A percentile compares a stretch with the other conserved stretches of the same genome.
phyloP scores from a whole-genome alignment of 2,797 vertebrate genomes.

The Sebastes matsubarae region DNA sequence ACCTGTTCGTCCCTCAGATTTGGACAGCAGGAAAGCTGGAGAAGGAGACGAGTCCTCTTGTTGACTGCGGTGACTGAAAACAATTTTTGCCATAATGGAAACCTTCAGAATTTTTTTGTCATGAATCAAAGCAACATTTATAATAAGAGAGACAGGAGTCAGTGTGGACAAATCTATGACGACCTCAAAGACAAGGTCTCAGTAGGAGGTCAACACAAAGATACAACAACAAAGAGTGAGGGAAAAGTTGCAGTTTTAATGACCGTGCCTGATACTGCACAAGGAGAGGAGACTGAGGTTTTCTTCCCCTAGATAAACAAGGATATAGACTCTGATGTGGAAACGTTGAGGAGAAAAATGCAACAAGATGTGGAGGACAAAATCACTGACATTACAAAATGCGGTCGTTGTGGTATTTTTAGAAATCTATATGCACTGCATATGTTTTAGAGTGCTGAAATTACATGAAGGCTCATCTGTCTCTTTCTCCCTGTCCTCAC shows the following conservation, averaged over 20 bases:
- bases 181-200: slow-evolving; percentile 12
- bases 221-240: neutral
- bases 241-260: slow-evolving; percentile 15
- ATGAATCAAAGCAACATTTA: slow-evolving; percentile 16
- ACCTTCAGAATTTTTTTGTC: neutral
- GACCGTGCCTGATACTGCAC: neutral
- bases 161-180: neutral
- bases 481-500: slow-evolving; percentile 34
- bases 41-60: neutral
- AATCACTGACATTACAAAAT: slow-evolving; percentile 13
- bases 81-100: slow-evolving; percentile 7
- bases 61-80: slow-evolving; percentile 22
- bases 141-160: neutral
- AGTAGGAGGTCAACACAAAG: slow-evolving; percentile 7
- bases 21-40: slow-evolving; percentile 7
- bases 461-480: slow-evolving; percentile 4
- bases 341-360: neutral
- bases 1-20: slow-evolving; percentile 27
- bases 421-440: slow-evolving; percentile 1
- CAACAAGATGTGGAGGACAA: neutral
- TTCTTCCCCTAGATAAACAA: slow-evolving; percentile 18
- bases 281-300: slow-evolving; percentile 24
- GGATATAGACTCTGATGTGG: neutral
- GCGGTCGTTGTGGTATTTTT: slow-evolving; percentile 11
- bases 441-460: slow-evolving; percentile 8